phyloP scores from a whole-genome alignment of 2,888 invertebrate genomes.

The Phengaris arion region DNA sequence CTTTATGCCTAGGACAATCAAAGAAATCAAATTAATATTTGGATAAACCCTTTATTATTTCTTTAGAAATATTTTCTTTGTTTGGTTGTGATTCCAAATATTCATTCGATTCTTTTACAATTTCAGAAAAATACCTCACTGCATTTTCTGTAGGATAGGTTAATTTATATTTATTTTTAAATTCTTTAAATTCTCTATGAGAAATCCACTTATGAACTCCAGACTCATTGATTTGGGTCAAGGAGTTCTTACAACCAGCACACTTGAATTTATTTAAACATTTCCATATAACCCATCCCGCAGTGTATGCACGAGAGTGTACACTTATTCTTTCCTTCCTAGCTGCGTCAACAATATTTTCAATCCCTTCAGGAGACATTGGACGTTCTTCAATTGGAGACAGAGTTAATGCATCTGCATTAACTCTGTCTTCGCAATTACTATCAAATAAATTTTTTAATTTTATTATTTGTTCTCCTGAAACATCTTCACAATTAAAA shows the following conservation, averaged over 20 bases:
- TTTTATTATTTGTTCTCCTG: background rate
- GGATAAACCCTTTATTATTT: background rate
- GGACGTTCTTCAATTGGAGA: background rate
- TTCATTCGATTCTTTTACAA: slow-evolving; percentile 1
- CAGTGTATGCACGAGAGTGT: too few relatives aligned
- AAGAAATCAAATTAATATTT: background rate
- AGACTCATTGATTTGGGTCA: background rate
- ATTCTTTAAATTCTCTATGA: slow-evolving; percentile 3
- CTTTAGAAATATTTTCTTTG: background rate
- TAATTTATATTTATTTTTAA: background rate
- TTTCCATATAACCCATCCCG: slow-evolving; percentile 1
- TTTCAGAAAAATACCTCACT: background rate
- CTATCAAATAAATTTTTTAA: background rate
- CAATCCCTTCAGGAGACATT: background rate
- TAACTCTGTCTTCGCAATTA: background rate
- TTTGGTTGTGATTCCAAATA: background rate
- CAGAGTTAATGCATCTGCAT: background rate
- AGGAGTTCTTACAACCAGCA: background rate
- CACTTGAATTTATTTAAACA: background rate
- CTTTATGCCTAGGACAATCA: background rate
- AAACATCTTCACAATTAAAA: background rate
- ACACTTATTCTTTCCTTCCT: too few relatives aligned
- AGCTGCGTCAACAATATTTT: too few relatives aligned
- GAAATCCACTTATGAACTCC: background rate
- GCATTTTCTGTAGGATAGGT: slow-evolving; percentile 1